Evolutionary conservation across 1,140 invertebrate species (phyloP).

Genomic region (Coenobita brevimanus): DNA sequence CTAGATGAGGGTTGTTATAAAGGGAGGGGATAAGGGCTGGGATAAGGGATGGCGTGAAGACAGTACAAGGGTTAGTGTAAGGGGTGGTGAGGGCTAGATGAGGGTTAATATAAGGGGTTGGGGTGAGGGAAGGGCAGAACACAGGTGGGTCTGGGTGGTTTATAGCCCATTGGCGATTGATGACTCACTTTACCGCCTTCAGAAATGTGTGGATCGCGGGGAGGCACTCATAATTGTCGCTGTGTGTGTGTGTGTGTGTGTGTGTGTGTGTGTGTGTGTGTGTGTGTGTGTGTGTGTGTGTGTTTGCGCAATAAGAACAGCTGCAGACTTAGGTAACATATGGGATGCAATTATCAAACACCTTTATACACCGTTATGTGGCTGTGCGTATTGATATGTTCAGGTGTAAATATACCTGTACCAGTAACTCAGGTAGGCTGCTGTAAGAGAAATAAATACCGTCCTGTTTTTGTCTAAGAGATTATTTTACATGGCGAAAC

Average conservation of each 20-base stretch:
- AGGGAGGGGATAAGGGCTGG: background rate
- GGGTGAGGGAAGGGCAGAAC: background rate
- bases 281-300: no score
- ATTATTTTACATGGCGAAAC: no score
- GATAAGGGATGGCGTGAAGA: background rate
- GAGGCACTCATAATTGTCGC: background rate
- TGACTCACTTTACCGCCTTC: conserved; percentile 20
- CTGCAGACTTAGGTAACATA: no score
- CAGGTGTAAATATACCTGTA: no score
- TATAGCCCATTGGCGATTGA: conserved; percentile 25
- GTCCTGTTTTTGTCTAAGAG: no score
- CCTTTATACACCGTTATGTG: no score
- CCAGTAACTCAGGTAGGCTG: no score
- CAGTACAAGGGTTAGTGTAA: background rate
- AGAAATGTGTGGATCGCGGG: background rate
- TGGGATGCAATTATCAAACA: no score
- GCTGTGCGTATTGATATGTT: no score
- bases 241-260: no score
- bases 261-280: background rate
- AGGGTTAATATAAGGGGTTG: background rate
- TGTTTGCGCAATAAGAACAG: no score
- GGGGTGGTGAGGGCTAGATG: background rate
- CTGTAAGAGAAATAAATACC: no score
- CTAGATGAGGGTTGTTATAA: background rate
- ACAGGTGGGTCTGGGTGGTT: conserved; percentile 3